Conservation (phyloP, 2,888 invertebrate species). For the Euplagia quadripunctaria region DNA sequence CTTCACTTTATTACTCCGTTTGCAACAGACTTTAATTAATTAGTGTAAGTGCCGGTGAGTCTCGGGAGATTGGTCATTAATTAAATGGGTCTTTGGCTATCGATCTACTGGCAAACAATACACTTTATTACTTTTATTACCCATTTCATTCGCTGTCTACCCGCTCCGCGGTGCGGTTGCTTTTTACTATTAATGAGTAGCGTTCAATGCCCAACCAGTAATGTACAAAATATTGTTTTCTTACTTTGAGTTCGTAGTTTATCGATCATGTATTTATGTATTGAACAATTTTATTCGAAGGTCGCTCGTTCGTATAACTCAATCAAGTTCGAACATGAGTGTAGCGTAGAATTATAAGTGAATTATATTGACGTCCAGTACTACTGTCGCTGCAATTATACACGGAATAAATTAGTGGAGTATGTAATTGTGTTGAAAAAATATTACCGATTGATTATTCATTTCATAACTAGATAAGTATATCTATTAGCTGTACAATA, state of each 20-base stretch:
- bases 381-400: conserved; percentile 5
- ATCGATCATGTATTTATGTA: conserved; percentile 29
- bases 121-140: conserved; percentile 82
- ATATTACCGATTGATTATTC: too few relatives aligned
- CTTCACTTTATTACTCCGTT: conserved; percentile 74
- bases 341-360: conserved; percentile 30
- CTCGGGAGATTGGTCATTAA: conserved; percentile 84
- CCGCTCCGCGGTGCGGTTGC: conserved; percentile 57
- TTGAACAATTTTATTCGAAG: conserved; percentile 40
- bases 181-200: conserved; percentile 68
- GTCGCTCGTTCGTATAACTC: conserved; percentile 33
- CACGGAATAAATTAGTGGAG: background rate
- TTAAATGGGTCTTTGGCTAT: conserved; percentile 82
- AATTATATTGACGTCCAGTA: conserved; percentile 32
- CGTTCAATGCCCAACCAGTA: conserved; percentile 48
- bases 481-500: too few relatives aligned
- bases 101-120: conserved; percentile 82
- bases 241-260: conserved; percentile 43
- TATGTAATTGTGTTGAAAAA: background rate
- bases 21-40: conserved; percentile 81
- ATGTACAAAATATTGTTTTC: conserved; percentile 53
- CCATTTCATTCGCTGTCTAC: conserved; percentile 74
- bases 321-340: conserved; percentile 27
- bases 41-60: conserved; percentile 85
- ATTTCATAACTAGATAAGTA: too few relatives aligned